phyloP scores from a whole-genome alignment of 2,797 vertebrate genomes.

The Neosilurus mollespiculum region DNA sequence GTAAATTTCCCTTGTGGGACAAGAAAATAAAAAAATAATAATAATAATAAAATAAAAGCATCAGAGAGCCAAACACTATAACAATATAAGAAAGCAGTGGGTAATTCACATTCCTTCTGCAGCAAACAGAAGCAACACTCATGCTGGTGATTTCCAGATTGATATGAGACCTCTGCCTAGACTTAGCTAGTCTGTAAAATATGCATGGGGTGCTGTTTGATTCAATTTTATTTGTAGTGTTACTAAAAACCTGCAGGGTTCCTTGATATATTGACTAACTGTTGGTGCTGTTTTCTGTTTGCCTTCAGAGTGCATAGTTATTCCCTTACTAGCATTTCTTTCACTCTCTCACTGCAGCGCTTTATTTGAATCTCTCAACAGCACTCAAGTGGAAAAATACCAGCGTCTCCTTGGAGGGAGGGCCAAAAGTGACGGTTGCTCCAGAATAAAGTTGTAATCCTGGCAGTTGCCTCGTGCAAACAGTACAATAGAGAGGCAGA shows the following conservation, averaged over 20 bases:
- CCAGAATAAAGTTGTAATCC: slow-evolving; percentile 52
- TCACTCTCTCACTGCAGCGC: slow-evolving; percentile 15
- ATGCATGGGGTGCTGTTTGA: neutral
- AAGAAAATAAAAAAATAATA: too few species aligned
- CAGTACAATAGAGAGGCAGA: slow-evolving; percentile 61
- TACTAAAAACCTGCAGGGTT: neutral
- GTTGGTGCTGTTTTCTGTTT: neutral
- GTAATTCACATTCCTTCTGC: neutral
- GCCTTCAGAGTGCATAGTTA: slow-evolving; percentile 2
- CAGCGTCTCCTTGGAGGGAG: slow-evolving; percentile 48
- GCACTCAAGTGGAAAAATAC: slow-evolving; percentile 61
- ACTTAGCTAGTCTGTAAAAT: neutral
- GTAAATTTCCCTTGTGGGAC: too few species aligned
- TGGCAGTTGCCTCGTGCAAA: slow-evolving; percentile 52
- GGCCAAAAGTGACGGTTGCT: slow-evolving; percentile 53
- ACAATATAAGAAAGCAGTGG: neutral
- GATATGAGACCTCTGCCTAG: neutral
- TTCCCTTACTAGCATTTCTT: neutral
- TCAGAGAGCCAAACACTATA: neutral
- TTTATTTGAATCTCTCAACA: slow-evolving; percentile 48
- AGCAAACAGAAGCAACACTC: neutral
- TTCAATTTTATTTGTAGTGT: neutral
- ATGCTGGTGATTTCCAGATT: neutral
- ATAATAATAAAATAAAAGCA: too few species aligned
- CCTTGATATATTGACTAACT: neutral